These are phyloP conservation scores for Cinclus cinclus DNA, from an alignment of 2,113 vertebrate species.

Conservation along the genomic window DNA sequence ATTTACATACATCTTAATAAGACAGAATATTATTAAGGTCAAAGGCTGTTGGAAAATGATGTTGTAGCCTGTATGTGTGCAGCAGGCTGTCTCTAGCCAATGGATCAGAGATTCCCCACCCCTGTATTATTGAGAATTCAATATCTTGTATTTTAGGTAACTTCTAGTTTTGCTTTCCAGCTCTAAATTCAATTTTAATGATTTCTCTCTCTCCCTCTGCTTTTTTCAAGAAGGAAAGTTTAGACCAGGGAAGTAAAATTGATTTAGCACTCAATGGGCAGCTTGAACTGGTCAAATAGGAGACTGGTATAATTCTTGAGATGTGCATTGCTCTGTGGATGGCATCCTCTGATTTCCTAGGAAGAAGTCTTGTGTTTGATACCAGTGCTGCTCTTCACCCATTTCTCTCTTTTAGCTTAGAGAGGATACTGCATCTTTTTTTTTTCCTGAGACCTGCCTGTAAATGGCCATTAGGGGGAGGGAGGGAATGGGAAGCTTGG, in stretches of 20 bases:
- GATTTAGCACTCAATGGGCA: not conserved
- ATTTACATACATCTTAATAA: conserved; percentile 48
- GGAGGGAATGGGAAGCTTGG: conserved; percentile 45
- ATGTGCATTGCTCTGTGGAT: not conserved
- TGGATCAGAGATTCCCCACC: conserved; percentile 50
- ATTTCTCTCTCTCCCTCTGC: conserved; percentile 30
- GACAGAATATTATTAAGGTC: not conserved
- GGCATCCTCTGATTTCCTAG: conserved; percentile 22
- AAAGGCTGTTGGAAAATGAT: not conserved
- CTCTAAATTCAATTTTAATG: conserved; percentile 12
- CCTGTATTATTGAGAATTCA: conserved; percentile 17
- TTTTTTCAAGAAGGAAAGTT: conserved; percentile 22
- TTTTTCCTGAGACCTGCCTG: conserved; percentile 67
- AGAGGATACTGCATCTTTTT: conserved; percentile 72
- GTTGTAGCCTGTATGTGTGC: not conserved
- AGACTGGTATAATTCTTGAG: not conserved
- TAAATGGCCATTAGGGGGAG: conserved; percentile 64
- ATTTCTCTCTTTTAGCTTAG: conserved; percentile 53
- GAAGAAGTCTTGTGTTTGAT: conserved; percentile 16
- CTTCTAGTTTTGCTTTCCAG: conserved; percentile 34
- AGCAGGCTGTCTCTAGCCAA: conserved; percentile 18
- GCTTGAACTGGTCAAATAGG: conserved; percentile 15
- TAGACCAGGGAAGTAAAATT: not conserved
- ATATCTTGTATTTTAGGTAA: not conserved
- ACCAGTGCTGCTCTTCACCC: not conserved